Base-by-base conservation (phyloP, 2,888 invertebrate species). In the Panorpa germanica region DNA sequence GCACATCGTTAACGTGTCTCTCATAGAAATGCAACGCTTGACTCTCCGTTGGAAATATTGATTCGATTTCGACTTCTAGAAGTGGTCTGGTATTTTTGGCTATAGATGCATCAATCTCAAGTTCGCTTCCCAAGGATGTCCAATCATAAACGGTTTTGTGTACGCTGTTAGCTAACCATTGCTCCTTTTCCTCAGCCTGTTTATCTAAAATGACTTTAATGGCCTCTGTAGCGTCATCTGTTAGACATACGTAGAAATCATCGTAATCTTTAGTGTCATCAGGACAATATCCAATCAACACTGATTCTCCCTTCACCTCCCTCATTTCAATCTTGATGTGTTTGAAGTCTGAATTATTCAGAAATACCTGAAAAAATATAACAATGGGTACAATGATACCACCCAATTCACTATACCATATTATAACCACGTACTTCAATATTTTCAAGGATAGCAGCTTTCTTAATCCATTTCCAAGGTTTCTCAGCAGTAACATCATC, bases 221-320 rank as follows among this genome's bases (percentile, higher is more conserved):
- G 14, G 45, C 40, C 29, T 68, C 64, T 32, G 59, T 60, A 1
- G 69, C 59, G 36, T 59, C 57, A 35, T 47, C 48, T 1, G 67
- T 71, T 4, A 67, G 49, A 37, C 72, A 78, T 16, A 80, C 51
- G 35, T 74, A 69, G 45, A 75, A 81, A 29, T 76, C 72, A 40
- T 73, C 75, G 4, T 57, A 52, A 29, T 67, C 63, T 7, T 59
- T 59, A 0, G 61, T 55, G 38, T 69, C 63, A 29, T 69, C 64
- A 1, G 70, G 65, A 3, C 71, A 65, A 41, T 73, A 80, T 2
- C 76, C 78, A 33, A 78, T 49, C 0, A 78, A 47, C 7, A 68
- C 45, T 15, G 59, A 48, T 1, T 63, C 57, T 4, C 48, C 54
- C 2, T 43, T 37, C 31, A 59, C 57, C 1, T 44, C 49, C 32